Conservation (phyloP, 1,140 invertebrate species). For the Steinernema feltiae region DNA sequence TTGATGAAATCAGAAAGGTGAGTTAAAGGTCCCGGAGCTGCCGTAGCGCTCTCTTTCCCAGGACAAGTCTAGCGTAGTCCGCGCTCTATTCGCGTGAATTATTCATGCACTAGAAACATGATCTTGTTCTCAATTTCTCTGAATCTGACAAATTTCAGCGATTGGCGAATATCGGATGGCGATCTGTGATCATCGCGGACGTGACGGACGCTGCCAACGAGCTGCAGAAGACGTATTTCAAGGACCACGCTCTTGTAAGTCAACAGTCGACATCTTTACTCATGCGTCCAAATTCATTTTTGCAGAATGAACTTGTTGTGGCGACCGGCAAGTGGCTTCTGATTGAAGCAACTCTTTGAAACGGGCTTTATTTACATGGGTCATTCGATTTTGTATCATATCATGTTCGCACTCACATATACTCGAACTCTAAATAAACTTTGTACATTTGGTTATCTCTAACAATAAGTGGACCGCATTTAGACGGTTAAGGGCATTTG, state of each 20-base stretch:
- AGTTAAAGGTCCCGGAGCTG: neutral
- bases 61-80: too few relatives aligned
- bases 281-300: too few relatives aligned
- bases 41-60: too few relatives aligned
- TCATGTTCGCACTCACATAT: too few relatives aligned
- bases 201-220: constrained; percentile 29
- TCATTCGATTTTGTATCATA: neutral
- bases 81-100: neutral
- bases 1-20: constrained; percentile 17
- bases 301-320: neutral
- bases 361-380: neutral
- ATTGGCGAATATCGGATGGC: constrained; percentile 15
- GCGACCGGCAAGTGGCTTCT: neutral
- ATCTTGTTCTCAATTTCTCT: constrained; percentile 4
- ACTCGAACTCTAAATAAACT: neutral
- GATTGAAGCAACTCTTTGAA: constrained; percentile 7
- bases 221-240: constrained; percentile 28
- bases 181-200: constrained; percentile 26
- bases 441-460: too few relatives aligned
- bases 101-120: neutral
- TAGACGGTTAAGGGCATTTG: too few relatives aligned
- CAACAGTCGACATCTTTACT: too few relatives aligned
- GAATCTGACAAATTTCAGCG: neutral
- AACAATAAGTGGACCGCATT: too few relatives aligned
- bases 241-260: constrained; percentile 18